These are phyloP conservation scores for Cliona cf. orientalis DNA, from an alignment of 37 sponge, comb jelly and placozoan genomes.

Conservation along the genomic window DNA sequence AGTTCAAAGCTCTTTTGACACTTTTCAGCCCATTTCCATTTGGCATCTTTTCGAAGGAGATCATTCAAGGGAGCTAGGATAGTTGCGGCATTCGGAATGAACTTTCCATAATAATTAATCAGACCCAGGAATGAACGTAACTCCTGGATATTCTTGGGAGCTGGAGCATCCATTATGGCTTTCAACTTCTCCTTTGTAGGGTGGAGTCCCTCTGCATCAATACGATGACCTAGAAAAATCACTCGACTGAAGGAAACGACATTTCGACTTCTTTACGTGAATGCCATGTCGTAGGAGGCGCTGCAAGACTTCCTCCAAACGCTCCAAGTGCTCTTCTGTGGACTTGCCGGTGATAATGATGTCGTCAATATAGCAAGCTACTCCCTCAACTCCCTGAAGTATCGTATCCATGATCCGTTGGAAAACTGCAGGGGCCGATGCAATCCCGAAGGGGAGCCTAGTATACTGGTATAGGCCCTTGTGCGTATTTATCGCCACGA, in stretches of 20 bases:
- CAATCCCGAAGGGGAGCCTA: slow-evolving; percentile 7
- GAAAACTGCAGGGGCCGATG: slow-evolving; percentile 19
- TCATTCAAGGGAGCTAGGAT: slow-evolving; percentile 14
- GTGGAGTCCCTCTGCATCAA: slow-evolving; percentile 8
- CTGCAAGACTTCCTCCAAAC: not conserved
- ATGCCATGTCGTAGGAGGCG: not conserved
- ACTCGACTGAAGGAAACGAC: slow-evolving; percentile 4
- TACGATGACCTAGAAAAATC: not conserved
- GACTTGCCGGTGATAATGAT: not conserved
- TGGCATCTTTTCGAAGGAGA: not conserved
- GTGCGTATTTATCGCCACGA: not conserved
- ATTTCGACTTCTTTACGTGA: slow-evolving; percentile 2
- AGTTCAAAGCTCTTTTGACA: slow-evolving; percentile 11
- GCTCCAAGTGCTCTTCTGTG: not conserved
- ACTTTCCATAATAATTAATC: slow-evolving; percentile 42
- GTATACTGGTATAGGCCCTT: not conserved
- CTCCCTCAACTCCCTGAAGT: not conserved
- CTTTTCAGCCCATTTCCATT: slow-evolving; percentile 10
- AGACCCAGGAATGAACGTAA: slow-evolving; percentile 30
- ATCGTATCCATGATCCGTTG: slow-evolving; percentile 1
- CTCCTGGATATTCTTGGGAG: slow-evolving; percentile 1
- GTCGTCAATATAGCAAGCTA: slow-evolving; percentile 1
- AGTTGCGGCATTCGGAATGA: not conserved
- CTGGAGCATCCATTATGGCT: slow-evolving; percentile 28
- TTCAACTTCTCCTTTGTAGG: slow-evolving; percentile 2